Conservation (phyloP, 2,113 vertebrate genomes). For the Dinomys branickii region DNA sequence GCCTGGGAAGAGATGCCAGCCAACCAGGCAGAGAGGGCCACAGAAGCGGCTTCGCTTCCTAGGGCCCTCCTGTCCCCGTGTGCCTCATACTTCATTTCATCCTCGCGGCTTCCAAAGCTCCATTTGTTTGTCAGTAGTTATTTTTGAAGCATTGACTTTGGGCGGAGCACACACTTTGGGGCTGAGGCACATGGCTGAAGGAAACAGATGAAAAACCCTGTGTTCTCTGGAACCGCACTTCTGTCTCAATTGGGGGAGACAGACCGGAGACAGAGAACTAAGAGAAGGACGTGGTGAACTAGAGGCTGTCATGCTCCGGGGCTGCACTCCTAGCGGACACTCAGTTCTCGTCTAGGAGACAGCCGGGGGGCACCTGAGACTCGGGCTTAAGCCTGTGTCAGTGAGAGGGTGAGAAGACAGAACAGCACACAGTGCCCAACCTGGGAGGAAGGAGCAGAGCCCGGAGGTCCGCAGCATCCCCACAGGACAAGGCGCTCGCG, state of each 20-base stretch:
- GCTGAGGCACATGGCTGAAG: neutral
- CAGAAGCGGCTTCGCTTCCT: neutral
- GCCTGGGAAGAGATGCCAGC: no score
- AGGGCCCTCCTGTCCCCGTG: neutral
- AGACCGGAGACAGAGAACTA: neutral
- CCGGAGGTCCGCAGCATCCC: neutral
- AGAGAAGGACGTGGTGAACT: neutral
- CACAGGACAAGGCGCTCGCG: neutral
- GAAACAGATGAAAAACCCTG: neutral
- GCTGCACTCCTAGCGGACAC: neutral
- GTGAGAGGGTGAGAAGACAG: neutral
- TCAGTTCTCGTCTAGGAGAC: neutral
- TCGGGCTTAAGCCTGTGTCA: neutral
- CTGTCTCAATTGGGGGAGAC: neutral
- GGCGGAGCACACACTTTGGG: neutral
- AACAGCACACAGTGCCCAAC: no score
- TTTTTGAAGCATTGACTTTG: neutral
- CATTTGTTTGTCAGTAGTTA: neutral
- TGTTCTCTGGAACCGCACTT: neutral
- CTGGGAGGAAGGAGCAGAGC: neutral
- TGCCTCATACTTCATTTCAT: neutral
- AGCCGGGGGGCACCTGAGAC: neutral
- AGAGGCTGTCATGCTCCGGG: neutral
- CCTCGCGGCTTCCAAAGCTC: neutral
- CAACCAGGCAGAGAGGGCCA: neutral